Conservation (phyloP, 2,113 vertebrate genomes). For the Callocephalon fimbriatum region DNA sequence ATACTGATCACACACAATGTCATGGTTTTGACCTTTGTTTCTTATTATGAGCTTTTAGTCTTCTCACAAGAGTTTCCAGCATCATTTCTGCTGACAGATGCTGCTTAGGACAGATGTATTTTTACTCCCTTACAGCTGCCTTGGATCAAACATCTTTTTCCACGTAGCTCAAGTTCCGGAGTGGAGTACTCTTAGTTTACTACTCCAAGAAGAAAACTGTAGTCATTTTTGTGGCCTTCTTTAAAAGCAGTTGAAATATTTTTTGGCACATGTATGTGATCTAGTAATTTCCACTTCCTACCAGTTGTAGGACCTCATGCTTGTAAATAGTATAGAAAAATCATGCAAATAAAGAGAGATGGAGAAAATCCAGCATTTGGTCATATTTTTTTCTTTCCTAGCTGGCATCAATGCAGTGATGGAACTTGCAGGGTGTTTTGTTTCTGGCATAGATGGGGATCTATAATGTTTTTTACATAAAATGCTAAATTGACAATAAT, state of each 20-base stretch:
- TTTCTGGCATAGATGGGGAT: neutral
- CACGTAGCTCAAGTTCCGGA: neutral
- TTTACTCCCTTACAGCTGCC: slow-evolving; percentile 17
- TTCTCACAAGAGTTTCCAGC: neutral
- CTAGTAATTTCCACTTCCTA: neutral
- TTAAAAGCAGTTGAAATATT: neutral
- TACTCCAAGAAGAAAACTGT: neutral
- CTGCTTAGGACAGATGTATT: slow-evolving; percentile 25
- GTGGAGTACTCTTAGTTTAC: neutral
- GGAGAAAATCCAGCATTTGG: neutral
- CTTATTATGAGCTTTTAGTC: slow-evolving; percentile 4
- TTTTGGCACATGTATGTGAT: neutral
- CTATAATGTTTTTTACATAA: neutral
- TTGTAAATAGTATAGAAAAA: neutral
- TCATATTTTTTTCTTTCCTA: neutral
- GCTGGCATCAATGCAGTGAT: neutral
- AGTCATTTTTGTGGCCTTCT: neutral
- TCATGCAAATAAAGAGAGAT: neutral
- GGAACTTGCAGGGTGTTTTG: neutral
- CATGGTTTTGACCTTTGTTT: neutral
- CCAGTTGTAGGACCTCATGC: neutral
- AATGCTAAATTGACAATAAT: slow-evolving; percentile 18
- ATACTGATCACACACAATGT: neutral
- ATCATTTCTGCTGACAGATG: slow-evolving; percentile 3
- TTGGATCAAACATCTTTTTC: neutral